Evolutionary conservation across 2,797 vertebrate genomes (phyloP).

Genomic region (Discoglossus pictus): DNA sequence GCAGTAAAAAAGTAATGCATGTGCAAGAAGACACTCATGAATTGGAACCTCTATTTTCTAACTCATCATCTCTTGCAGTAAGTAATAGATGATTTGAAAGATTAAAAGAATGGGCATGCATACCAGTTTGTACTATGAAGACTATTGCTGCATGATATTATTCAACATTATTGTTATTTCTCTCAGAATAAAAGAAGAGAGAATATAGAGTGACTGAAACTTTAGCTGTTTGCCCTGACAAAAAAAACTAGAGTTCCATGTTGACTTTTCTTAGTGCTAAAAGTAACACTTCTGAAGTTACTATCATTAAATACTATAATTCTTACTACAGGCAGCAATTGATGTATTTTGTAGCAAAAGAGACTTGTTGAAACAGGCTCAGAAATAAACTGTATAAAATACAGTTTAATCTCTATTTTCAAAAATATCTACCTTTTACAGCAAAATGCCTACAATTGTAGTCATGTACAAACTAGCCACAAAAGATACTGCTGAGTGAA

Average conservation of each 20-base stretch:
- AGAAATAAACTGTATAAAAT: constrained; percentile 14
- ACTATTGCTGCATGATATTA: constrained; percentile 31
- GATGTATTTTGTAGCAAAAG: constrained; percentile 15
- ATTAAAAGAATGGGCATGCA: constrained; percentile 30
- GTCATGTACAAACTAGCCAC: neutral
- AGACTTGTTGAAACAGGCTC: constrained; percentile 21
- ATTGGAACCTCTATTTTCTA: too few relatives aligned
- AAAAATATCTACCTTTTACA: constrained; percentile 24
- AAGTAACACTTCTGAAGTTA: constrained; percentile 22
- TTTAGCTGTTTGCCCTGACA: constrained; percentile 5
- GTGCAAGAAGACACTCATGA: constrained; percentile 7
- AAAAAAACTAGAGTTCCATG: constrained; percentile 9
- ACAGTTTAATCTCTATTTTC: constrained; percentile 34
- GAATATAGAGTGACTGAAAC: constrained; percentile 19
- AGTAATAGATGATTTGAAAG: constrained; percentile 18
- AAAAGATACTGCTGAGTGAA: constrained; percentile 17
- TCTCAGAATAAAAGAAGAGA: constrained; percentile 16
- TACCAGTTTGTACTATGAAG: constrained; percentile 7
- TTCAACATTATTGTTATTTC: constrained; percentile 27
- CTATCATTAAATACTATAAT: constrained; percentile 35
- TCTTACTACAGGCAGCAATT: constrained; percentile 26
- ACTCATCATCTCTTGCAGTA: too few relatives aligned
- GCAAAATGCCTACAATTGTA: constrained; percentile 29
- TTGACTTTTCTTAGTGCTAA: constrained; percentile 8
- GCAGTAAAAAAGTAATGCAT: too few relatives aligned